Base-by-base conservation (phyloP, 2,888 invertebrate species). In the Hyalella azteca region DNA sequence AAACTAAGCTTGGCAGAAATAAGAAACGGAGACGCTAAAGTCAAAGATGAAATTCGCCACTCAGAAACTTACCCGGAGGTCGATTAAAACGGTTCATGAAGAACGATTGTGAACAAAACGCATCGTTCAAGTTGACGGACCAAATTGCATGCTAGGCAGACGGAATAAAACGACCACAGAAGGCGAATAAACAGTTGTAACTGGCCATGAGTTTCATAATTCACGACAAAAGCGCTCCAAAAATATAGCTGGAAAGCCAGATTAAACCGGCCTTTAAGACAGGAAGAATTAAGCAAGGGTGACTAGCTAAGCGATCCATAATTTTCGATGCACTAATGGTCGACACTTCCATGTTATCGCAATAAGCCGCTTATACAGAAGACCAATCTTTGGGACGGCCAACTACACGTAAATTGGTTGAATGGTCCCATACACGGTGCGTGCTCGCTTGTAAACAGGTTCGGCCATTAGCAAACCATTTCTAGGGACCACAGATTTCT, bases 401-500 rank as follows among this genome's bases (percentile, higher is more conserved):
- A 15, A 7, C 26, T 54, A 22, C 29, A 22, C 54, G 9, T 54
- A 54, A 54, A 54, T 54, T 54, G 54, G 54, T 54, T 54, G 26
- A 54, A 22, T 5, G 54, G 26, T 22, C 22, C 54, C 29, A 26
- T 26, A 54, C 54, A 54, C 13, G 29, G 54, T 7, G 54, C 54
- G 26, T 26, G 29, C 22, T 54, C 13, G n/a, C 26, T 22, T 22
- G 54, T 13, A 36, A 66, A 11, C 66, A 66, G 22, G 66, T 66
- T 66, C 36, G n/a, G 7, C 32, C 36, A 66, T 1, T 19, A 36
- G 66, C 29, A 54, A 54, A 66, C 39, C 32, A 66, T 36, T 66
- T 32, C 66, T 36, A 66, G 29, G 22, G 54, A 50, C 50, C n/a
- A 54, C 54, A 54, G 22, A 54, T 54, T 54, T 54, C 54, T 54